Evolutionary conservation across 2,888 invertebrate genomes (phyloP).

Genomic region (Drosophila glabriapex): DNA sequence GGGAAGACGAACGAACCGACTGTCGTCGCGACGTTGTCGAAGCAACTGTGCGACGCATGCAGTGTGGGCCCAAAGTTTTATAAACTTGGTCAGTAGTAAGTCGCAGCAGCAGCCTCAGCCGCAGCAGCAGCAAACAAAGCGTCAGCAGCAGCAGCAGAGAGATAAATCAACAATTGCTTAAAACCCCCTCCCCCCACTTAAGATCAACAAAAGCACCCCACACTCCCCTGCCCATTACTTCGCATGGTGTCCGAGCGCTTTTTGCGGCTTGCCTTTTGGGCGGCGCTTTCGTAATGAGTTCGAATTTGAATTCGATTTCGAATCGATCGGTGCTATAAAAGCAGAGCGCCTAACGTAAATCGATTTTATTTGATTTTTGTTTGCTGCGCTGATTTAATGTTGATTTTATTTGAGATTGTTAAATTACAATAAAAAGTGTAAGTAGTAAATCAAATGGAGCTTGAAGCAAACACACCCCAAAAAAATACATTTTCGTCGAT

Average conservation of each 20-base stretch:
- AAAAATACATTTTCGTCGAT: conserved; percentile 7
- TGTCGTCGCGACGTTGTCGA: conserved; percentile 71
- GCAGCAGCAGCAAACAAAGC: conserved; percentile 3
- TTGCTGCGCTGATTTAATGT: conserved; percentile 26
- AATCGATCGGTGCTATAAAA: conserved; percentile 15
- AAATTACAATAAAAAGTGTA: neutral
- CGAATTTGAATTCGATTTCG: conserved; percentile 29
- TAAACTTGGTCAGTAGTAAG: conserved; percentile 80
- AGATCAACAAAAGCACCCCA: conserved; percentile 64
- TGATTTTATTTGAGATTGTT: neutral
- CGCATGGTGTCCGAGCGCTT: conserved; percentile 17
- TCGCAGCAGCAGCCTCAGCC: conserved; percentile 30
- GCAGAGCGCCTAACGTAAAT: conserved; percentile 29
- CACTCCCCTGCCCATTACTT: neutral
- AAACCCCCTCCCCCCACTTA: conserved; percentile 57
- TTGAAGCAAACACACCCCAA: neutral
- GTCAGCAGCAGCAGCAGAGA: conserved; percentile 55
- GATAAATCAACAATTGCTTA: conserved; percentile 74
- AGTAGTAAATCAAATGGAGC: neutral
- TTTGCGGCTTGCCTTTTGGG: conserved; percentile 26
- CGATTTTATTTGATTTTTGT: conserved; percentile 16
- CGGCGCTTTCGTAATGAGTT: conserved; percentile 49
- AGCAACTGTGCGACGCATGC: conserved; percentile 79
- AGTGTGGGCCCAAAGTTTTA: conserved; percentile 80
- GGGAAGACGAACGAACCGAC: conserved; percentile 11